Evolutionary conservation across 2,113 vertebrate genomes (phyloP).

Genomic region (Grammomys surdaster): DNA sequence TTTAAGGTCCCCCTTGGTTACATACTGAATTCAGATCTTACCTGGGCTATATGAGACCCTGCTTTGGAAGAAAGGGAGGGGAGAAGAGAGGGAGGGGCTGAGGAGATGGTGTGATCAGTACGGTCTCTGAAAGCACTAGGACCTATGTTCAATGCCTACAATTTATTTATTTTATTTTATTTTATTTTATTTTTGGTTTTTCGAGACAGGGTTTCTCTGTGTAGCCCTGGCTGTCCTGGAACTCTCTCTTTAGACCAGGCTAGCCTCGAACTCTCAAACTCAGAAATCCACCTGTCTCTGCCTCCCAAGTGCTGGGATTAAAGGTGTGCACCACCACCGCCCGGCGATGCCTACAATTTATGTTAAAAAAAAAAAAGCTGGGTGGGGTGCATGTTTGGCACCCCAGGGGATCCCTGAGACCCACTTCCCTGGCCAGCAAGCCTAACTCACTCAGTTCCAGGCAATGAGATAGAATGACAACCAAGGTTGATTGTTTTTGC

Average conservation of each 20-base stretch:
- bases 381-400: neutral
- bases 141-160: neutral
- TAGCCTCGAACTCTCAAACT: too few species aligned
- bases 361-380: neutral
- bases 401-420: neutral
- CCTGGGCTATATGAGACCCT: neutral
- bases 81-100: neutral
- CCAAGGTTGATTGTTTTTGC: neutral
- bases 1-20: too few species aligned
- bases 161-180: too few species aligned
- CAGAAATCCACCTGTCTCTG: too few species aligned
- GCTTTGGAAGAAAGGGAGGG: neutral
- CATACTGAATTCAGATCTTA: too few species aligned
- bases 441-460: neutral
- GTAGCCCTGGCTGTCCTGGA: too few species aligned
- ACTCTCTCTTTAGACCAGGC: too few species aligned
- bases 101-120: neutral
- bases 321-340: too few species aligned
- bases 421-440: neutral
- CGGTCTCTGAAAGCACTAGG: neutral
- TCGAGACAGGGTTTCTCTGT: too few species aligned
- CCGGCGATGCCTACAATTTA: neutral
- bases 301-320: too few species aligned
- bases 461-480: neutral
- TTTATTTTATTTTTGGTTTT: too few species aligned